Evolutionary conservation across 1,140 invertebrate species (phyloP).

Genomic region (Formica exsecta): DNA sequence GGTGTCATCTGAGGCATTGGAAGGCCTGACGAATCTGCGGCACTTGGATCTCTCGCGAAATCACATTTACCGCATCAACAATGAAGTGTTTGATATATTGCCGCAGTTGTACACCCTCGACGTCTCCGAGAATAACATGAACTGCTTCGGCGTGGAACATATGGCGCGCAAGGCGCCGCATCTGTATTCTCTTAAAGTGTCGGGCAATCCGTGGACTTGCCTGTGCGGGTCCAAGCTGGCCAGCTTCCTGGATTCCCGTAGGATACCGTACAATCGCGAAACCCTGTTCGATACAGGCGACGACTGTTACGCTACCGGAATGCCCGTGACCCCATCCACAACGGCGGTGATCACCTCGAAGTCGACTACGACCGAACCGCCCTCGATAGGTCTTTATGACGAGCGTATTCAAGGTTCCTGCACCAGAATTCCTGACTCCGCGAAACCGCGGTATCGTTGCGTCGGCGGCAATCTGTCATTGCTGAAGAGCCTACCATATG

Average conservation of each 20-base stretch:
- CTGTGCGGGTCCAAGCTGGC: conserved; percentile 71
- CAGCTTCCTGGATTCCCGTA: conserved; percentile 65
- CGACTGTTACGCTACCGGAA: conserved; percentile 61
- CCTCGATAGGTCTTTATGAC: not conserved
- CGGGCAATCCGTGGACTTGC: conserved; percentile 79
- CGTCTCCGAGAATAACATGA: conserved; percentile 77
- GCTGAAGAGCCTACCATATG: conserved; percentile 65
- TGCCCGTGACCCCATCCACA: not conserved
- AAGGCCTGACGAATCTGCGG: conserved; percentile 60
- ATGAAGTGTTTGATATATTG: conserved; percentile 74
- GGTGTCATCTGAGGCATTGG: conserved; percentile 59
- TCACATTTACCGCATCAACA: conserved; percentile 72
- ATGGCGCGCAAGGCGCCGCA: conserved; percentile 63
- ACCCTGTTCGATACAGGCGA: conserved; percentile 59
- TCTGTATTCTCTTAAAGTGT: conserved; percentile 62
- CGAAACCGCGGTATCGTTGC: conserved; percentile 70
- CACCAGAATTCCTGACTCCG: not conserved
- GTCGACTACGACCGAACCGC: conserved; percentile 28
- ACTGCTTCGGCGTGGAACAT: conserved; percentile 77
- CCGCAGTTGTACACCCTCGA: conserved; percentile 68
- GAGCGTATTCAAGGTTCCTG: conserved; percentile 44
- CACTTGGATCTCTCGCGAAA: conserved; percentile 76
- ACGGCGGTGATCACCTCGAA: conserved; percentile 12
- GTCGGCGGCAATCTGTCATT: conserved; percentile 69
- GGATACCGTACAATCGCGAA: conserved; percentile 70